phyloP scores from a whole-genome alignment of 2,113 vertebrate genomes.

The Barbus barbus region DNA sequence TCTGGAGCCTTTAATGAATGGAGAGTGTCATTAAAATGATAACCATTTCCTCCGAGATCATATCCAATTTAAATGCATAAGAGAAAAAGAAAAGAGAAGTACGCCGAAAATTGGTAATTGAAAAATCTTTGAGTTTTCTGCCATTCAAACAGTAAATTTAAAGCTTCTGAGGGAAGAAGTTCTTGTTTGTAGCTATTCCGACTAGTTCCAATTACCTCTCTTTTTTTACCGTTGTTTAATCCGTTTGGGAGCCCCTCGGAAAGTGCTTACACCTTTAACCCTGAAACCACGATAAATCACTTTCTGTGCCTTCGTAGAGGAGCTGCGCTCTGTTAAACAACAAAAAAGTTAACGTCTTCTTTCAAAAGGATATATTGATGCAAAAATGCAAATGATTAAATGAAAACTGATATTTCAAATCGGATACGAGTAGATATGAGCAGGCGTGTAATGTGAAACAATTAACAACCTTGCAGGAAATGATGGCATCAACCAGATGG shows the following conservation, averaged over 20 bases:
- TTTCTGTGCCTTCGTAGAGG: not conserved
- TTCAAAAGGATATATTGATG: not conserved
- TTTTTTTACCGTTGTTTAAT: conserved; percentile 57
- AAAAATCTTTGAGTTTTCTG: conserved; percentile 73
- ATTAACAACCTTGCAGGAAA: conserved; percentile 23
- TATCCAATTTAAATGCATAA: conserved; percentile 75
- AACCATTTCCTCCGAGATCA: conserved; percentile 78
- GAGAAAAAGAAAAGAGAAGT: conserved; percentile 51
- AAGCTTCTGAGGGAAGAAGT: conserved; percentile 50
- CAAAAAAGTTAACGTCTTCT: not conserved
- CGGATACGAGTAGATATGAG: not conserved
- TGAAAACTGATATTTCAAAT: conserved; percentile 25
- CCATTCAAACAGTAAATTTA: conserved; percentile 72
- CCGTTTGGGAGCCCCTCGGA: conserved; percentile 55
- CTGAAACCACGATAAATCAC: conserved; percentile 34
- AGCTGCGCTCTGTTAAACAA: not conserved
- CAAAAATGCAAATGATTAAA: not conserved
- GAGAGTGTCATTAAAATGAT: conserved; percentile 77
- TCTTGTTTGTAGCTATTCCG: conserved; percentile 59
- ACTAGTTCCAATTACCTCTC: conserved; percentile 64
- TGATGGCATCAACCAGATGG: conserved; percentile 40
- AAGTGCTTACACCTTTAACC: conserved; percentile 54
- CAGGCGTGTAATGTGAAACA: conserved; percentile 32
- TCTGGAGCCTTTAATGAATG: conserved; percentile 76
- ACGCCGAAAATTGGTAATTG: conserved; percentile 67